Evolutionary conservation across 2,113 vertebrate genomes (phyloP), one percentile per base, ranked within the genome.

Genomic region (Prietella phreatophila): DNA sequence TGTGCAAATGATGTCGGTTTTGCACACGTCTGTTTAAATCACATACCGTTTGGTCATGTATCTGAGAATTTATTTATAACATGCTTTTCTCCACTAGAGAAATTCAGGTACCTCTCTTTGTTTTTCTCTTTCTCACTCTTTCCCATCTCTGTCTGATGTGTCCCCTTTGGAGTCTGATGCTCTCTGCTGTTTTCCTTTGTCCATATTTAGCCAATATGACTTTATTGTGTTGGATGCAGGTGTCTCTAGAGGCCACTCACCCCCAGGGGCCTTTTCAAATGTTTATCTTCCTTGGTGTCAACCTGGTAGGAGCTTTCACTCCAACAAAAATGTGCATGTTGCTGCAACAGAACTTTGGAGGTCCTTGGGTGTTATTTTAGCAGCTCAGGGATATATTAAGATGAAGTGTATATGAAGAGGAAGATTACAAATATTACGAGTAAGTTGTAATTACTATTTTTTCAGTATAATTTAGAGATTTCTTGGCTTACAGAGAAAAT

Each of bases 221-320:
- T 87, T 25, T 76, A 25, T 80, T 50, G 33, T 76, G 22, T 14
- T 36, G 61, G 89, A 84, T 91, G 92, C 95, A 95, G 94, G 93
- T 95, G 92, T 88, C 92, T 90, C 87, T n/a, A 55, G 7, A 78
- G 71, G 67, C 63, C 33, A 36, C 27, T 75, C 42, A 47, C 27
- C 65, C 82, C 17, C 36, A 88, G 90, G 85, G 56, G 85, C 88
- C 91, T 91, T 93, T 91, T 91, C 91, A 83, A 89, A 80, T 93
- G 93, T 94, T 94, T 94, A 92, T 94, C 93, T 93, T 93, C 83
- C 42, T 78, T 84, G 27, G 90, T 94, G 92, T 94, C 93, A 93
- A 91, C 91, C 90, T 88, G 88, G 85, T 87, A 86, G 73, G 92
- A 91, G 90, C 90, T 81, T 90, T 89, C 91, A 90, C 82, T 90